A percentile compares a stretch with the other conserved stretches of the same genome.
phyloP scores from a whole-genome alignment of 2,113 vertebrate genomes.

The Amphiprion ocellaris region DNA sequence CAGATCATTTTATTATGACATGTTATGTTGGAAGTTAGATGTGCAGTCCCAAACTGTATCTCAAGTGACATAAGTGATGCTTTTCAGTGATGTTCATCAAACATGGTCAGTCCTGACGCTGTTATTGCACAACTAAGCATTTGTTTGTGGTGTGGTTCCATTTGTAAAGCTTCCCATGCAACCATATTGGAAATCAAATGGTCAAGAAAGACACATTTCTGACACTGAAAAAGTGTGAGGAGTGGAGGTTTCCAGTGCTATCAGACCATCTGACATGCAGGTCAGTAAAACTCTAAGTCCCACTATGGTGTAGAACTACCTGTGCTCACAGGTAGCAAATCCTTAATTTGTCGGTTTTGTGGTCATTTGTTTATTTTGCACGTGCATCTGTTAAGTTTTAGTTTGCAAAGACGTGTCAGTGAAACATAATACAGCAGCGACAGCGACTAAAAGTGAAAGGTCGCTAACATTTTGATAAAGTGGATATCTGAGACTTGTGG shows the following conservation, averaged over 20 bases:
- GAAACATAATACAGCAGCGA: constrained; percentile 14
- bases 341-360: not conserved
- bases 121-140: too few relatives aligned
- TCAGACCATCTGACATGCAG: too few relatives aligned
- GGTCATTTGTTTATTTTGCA: not conserved
- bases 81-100: not conserved
- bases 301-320: too few relatives aligned
- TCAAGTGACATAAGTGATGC: not conserved
- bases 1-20: too few relatives aligned
- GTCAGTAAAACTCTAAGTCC: too few relatives aligned
- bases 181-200: not conserved
- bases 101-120: too few relatives aligned
- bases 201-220: not conserved
- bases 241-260: too few relatives aligned
- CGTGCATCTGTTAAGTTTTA: not conserved
- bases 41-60: not conserved
- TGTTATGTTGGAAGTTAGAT: not conserved
- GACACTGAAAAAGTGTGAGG: too few relatives aligned
- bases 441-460: constrained; percentile 16
- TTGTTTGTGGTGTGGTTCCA: too few relatives aligned
- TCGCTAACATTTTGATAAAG: constrained; percentile 52
- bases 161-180: too few relatives aligned
- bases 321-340: too few relatives aligned
- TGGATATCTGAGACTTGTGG: constrained; percentile 57
- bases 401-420: not conserved